Base-by-base conservation (phyloP, 2,113 vertebrate species). In the Aptenodytes forsteri region DNA sequence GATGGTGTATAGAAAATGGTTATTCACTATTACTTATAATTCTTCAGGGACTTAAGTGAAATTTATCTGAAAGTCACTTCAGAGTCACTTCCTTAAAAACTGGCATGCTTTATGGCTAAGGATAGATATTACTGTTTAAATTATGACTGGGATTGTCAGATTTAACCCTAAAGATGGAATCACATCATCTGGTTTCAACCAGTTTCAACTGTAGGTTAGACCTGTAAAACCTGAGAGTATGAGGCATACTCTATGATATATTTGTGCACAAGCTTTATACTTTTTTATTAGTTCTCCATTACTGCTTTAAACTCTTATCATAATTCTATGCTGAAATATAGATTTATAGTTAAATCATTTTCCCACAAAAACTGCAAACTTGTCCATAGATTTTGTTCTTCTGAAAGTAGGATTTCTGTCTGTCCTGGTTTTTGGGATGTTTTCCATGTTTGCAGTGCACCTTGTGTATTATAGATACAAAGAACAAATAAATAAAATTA, bases 151-250 rank as follows among this genome's bases (percentile, higher is more conserved):
- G 32, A 59, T 42, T 72, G 38, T 52, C 65, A 93, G 25, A 61
- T 66, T 78, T 66, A 72, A 72, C 27, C 32, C n/a, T 55, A 27
- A 84, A 54, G 25, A 32, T 47, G 29, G 34, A 78, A 66, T 36
- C 2, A 0, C 42, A 20, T 67, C 1, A 19, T 47, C 22, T 4
- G 0, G 5, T 77, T 83, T 64, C 38, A 86, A 52, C 3, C 29
- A 10, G 22, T 29, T 76, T 82, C 36, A 50, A 21, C 42, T 58
- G 32, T 27, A n/a, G 29, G 16, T 58, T 83, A 52, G 34, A 65
- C 23, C 4, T 71, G 36, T 83, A 46, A 83, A 83, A 62, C 15
- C 21, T 69, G 32, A 75, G 25, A 67, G 8, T 49, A 32, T 7
- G 26, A 76, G 44, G 55, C 13, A 44, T 56, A 21, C 16, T 44